Conservation (phyloP, 2,113 vertebrate genomes). For the Platysternon megacephalum region DNA sequence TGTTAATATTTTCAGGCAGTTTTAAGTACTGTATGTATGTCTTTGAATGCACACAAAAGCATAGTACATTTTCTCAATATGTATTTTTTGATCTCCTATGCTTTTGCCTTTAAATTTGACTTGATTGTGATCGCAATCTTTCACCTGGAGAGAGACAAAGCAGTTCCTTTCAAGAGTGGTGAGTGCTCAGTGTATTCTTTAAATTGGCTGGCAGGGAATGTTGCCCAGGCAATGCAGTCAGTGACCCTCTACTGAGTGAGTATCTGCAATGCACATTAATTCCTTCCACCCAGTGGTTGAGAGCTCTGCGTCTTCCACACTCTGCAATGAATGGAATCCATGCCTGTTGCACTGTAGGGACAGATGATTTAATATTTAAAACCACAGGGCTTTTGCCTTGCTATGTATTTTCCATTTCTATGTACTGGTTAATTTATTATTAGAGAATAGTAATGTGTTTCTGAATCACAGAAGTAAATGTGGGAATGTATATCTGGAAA, state of each 20-base stretch:
- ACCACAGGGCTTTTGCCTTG: background rate
- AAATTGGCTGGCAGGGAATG: slow-evolving; percentile 24
- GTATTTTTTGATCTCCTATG: slow-evolving; percentile 68
- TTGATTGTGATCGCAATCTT: slow-evolving; percentile 65
- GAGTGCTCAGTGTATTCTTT: slow-evolving; percentile 40
- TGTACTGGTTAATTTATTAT: slow-evolving; percentile 14
- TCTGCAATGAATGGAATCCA: slow-evolving; percentile 36
- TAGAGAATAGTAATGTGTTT: slow-evolving; percentile 13
- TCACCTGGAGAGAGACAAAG: slow-evolving; percentile 46
- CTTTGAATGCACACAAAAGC: background rate
- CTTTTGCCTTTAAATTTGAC: slow-evolving; percentile 63
- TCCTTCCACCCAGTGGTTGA: slow-evolving; percentile 11
- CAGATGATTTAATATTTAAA: slow-evolving; percentile 58
- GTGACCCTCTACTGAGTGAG: slow-evolving; percentile 26
- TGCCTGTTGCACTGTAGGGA: slow-evolving; percentile 5
- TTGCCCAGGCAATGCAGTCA: slow-evolving; percentile 46
- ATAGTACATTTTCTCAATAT: background rate
- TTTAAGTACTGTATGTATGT: background rate
- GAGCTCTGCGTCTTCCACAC: slow-evolving; percentile 32
- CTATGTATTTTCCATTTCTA: background rate
- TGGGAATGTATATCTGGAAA: slow-evolving; percentile 5
- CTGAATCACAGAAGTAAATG: slow-evolving; percentile 41
- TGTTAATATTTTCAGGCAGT: background rate
- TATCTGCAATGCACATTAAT: slow-evolving; percentile 34
- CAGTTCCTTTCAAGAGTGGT: slow-evolving; percentile 41